These are phyloP conservation scores for Ameiurus melas DNA, from an alignment of 2,113 vertebrate species.

Conservation along the genomic window DNA sequence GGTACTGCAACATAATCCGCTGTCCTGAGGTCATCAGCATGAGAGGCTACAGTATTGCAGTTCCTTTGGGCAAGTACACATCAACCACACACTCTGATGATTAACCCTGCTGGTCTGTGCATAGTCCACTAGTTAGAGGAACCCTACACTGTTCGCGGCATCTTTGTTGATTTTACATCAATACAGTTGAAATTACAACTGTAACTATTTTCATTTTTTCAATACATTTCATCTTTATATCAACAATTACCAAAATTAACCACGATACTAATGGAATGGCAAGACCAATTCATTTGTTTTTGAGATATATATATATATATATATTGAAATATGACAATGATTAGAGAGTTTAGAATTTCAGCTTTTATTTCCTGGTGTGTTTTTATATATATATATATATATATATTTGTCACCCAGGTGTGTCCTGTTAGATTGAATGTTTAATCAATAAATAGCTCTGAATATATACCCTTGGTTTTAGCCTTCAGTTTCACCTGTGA, in stretches of 20 bases:
- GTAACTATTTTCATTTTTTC: not conserved
- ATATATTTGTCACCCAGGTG: too few relatives aligned
- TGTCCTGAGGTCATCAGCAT: slow-evolving; percentile 74
- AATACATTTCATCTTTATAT: not conserved
- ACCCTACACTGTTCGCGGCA: not conserved
- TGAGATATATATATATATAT: too few relatives aligned
- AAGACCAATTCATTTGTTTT: too few relatives aligned
- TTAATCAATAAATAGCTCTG: too few relatives aligned
- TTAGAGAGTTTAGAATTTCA: too few relatives aligned
- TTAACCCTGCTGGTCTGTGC: not conserved
- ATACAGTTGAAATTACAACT: not conserved
- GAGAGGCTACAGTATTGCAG: slow-evolving; percentile 80
- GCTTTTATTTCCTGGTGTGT: too few relatives aligned
- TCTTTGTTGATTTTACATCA: not conserved
- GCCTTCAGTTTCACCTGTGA: too few relatives aligned
- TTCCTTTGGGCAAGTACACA: slow-evolving; percentile 68
- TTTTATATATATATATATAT: too few relatives aligned
- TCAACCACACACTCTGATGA: not conserved
- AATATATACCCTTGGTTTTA: too few relatives aligned
- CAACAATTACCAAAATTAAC: not conserved
- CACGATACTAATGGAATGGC: too few relatives aligned
- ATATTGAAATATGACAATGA: too few relatives aligned
- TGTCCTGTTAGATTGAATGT: too few relatives aligned
- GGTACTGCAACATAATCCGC: slow-evolving; percentile 77
- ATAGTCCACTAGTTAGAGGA: not conserved